Conservation (phyloP, 2,797 vertebrate genomes). For the Alcedo quadribrachys region DNA sequence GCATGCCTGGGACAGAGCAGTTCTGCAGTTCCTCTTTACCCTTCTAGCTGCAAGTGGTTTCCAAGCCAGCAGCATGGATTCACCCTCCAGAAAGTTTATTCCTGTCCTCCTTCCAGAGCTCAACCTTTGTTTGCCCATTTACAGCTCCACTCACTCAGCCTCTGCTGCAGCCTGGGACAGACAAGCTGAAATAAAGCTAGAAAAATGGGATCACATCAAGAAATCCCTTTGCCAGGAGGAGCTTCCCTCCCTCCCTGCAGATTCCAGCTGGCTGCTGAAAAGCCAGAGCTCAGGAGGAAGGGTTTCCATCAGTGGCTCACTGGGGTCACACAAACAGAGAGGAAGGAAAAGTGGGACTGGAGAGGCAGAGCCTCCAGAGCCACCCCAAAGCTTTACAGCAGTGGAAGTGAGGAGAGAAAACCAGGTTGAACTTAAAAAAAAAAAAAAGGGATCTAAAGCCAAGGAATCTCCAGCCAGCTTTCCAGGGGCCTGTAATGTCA, state of each 20-base stretch:
- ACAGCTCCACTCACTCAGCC: neutral
- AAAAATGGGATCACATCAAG: neutral
- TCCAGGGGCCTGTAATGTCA: slow-evolving; percentile 2
- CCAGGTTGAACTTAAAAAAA: neutral
- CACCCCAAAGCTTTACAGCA: neutral
- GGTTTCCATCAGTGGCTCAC: neutral
- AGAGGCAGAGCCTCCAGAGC: neutral
- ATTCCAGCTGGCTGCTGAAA: neutral
- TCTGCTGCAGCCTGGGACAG: neutral
- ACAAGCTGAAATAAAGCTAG: neutral
- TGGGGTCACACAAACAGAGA: neutral
- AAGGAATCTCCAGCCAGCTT: neutral
- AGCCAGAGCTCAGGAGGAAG: neutral
- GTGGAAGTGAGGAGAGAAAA: neutral
- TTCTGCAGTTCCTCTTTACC: slow-evolving; percentile 69
- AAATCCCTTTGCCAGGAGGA: neutral
- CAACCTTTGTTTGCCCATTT: neutral
- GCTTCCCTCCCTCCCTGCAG: neutral
- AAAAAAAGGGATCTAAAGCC: neutral
- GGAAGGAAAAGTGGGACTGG: neutral
- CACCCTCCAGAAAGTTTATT: neutral
- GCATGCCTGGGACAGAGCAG: neutral
- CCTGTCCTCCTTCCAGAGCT: neutral
- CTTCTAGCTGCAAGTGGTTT: neutral
- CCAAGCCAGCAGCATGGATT: neutral